These are phyloP conservation scores for Tenthredo scrophulariae DNA, from an alignment of 2,888 invertebrate genomes.

Conservation along the genomic window DNA sequence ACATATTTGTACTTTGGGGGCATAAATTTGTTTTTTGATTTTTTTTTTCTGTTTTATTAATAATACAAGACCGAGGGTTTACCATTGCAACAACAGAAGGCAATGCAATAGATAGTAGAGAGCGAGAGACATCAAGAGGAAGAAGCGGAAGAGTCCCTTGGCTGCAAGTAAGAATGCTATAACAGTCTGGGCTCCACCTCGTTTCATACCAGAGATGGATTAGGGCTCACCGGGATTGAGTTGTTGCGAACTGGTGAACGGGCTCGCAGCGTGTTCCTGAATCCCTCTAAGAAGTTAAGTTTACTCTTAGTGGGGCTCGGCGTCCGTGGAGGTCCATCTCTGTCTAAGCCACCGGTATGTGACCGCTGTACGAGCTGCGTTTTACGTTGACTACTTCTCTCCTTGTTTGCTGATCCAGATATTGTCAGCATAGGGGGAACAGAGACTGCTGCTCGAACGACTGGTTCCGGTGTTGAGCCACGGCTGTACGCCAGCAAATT, in stretches of 20 bases:
- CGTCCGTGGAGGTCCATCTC: slow-evolving; percentile 68
- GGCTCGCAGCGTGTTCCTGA: slow-evolving; percentile 81
- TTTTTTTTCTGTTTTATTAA: slow-evolving; percentile 59
- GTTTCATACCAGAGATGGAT: slow-evolving; percentile 41
- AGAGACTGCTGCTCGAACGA: slow-evolving; percentile 63
- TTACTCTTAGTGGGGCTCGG: slow-evolving; percentile 79
- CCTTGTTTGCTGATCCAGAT: slow-evolving; percentile 67
- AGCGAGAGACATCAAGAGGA: slow-evolving; percentile 76
- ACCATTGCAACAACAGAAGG: slow-evolving; percentile 73
- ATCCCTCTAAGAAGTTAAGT: slow-evolving; percentile 82
- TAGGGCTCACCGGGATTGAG: slow-evolving; percentile 74
- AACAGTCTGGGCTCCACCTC: slow-evolving; percentile 58
- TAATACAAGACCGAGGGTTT: slow-evolving; percentile 70
- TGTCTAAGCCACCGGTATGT: slow-evolving; percentile 66
- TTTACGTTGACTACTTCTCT: slow-evolving; percentile 64
- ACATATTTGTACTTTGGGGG: slow-evolving; percentile 49
- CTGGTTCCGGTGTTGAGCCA: slow-evolving; percentile 70
- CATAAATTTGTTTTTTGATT: slow-evolving; percentile 22
- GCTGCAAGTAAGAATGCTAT: slow-evolving; percentile 72
- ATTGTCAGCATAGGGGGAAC: slow-evolving; percentile 67
- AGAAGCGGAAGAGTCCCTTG: slow-evolving; percentile 74
- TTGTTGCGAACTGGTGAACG: slow-evolving; percentile 75
- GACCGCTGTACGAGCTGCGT: slow-evolving; percentile 69
- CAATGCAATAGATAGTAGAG: slow-evolving; percentile 75
- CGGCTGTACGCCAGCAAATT: slow-evolving; percentile 76